A percentile compares a stretch with the other conserved stretches of the same genome.
Evolutionary conservation across 2,888 invertebrate genomes (phyloP).

Genomic region (Andrena flavipes): DNA sequence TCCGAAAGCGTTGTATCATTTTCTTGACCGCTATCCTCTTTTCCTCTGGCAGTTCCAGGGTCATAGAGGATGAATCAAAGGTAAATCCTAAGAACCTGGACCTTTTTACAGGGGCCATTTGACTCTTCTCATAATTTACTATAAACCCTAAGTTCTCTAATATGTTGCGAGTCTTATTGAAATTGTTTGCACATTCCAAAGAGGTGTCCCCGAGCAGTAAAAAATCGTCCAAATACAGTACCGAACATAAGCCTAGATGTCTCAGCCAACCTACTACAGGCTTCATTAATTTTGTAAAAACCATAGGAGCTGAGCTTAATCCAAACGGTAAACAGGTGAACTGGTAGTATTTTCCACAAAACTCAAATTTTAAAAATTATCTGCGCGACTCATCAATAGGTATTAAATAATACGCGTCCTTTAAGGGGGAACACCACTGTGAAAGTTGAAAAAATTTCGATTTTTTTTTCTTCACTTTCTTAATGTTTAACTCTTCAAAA

Average conservation of each 20-base stretch:
- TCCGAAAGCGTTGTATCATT: neutral
- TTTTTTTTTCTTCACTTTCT: no score
- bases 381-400: neutral
- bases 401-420: neutral
- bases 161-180: neutral
- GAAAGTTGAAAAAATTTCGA: no score
- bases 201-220: slow-evolving; percentile 3
- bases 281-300: slow-evolving; percentile 16
- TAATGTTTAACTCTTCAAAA: no score
- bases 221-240: slow-evolving; percentile 31
- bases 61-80: slow-evolving; percentile 16
- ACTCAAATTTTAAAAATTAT: slow-evolving; percentile 3
- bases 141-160: slow-evolving; percentile 25
- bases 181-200: neutral
- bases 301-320: neutral
- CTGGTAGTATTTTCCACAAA: neutral
- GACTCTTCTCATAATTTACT: neutral
- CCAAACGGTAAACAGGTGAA: slow-evolving; percentile 12
- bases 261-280: slow-evolving; percentile 7
- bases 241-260: slow-evolving; percentile 6
- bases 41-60: no score
- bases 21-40: neutral
- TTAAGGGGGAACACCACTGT: no score
- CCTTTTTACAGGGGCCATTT: neutral
- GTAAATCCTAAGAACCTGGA: slow-evolving; percentile 28